Conservation (phyloP, 2,797 vertebrate species). For the Enteromius viviparus region DNA sequence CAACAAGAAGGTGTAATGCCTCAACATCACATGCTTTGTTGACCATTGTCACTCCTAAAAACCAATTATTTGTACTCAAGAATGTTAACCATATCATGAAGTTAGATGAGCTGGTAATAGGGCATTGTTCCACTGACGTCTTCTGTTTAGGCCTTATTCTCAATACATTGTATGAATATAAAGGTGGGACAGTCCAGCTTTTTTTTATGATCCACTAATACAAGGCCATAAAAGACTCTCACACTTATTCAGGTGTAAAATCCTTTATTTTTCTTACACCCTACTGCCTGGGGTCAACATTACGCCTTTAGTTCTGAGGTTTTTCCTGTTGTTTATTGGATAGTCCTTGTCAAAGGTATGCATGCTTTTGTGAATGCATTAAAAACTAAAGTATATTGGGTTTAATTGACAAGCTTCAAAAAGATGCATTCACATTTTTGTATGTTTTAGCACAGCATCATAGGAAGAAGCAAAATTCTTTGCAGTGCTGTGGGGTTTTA, state of each 20-base stretch:
- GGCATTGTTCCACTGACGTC: background rate
- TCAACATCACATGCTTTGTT: slow-evolving; percentile 10
- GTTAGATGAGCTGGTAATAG: background rate
- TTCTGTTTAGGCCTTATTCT: background rate
- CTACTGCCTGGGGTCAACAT: background rate
- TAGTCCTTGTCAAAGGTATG: background rate
- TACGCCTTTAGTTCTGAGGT: slow-evolving; percentile 20
- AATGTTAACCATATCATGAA: background rate
- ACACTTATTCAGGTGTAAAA: slow-evolving; percentile 22
- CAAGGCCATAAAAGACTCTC: slow-evolving; percentile 49
- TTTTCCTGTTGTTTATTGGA: background rate
- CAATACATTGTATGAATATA: slow-evolving; percentile 28
- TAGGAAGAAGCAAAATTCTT: background rate
- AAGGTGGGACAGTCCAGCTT: slow-evolving; percentile 14
- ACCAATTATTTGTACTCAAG: slow-evolving; percentile 20
- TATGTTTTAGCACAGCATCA: background rate
- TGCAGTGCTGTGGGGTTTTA: background rate
- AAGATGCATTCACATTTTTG: background rate
- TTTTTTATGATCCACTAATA: slow-evolving; percentile 36
- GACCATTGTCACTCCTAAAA: slow-evolving; percentile 20
- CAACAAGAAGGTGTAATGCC: background rate
- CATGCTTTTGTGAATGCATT: background rate
- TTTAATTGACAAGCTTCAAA: background rate
- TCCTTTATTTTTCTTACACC: background rate
- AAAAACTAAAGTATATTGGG: background rate